These are phyloP conservation scores for Gouania willdenowi DNA, from an alignment of 2,797 vertebrate species.

Conservation along the genomic window DNA sequence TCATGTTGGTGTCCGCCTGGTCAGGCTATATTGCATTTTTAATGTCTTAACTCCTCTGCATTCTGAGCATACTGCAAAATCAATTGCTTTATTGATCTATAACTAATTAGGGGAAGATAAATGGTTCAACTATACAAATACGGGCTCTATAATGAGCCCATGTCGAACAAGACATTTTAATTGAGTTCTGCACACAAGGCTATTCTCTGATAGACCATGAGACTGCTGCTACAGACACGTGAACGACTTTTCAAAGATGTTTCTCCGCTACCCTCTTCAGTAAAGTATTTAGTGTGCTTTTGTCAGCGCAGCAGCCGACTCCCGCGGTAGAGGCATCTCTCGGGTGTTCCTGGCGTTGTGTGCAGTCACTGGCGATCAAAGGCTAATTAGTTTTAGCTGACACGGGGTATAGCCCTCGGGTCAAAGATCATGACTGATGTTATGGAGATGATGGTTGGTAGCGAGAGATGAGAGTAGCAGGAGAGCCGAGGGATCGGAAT, in stretches of 20 bases:
- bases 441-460: conserved; percentile 70
- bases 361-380: conserved; percentile 71
- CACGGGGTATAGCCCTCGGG: conserved; percentile 65
- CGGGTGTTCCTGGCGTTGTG: conserved; percentile 53
- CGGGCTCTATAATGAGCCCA: conserved; percentile 71
- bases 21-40: conserved; percentile 59
- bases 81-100: conserved; percentile 81
- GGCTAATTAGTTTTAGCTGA: conserved; percentile 80
- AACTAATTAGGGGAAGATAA: conserved; percentile 81
- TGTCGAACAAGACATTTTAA: conserved; percentile 67
- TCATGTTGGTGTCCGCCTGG: conserved; percentile 66
- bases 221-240: conserved; percentile 6
- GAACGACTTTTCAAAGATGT: conserved; percentile 5
- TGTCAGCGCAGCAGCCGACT: conserved; percentile 29
- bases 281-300: conserved; percentile 1
- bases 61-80: conserved; percentile 73
- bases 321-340: conserved; percentile 28
- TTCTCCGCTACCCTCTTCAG: conserved; percentile 6
- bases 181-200: conserved; percentile 58
- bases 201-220: conserved; percentile 40
- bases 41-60: conserved; percentile 67
- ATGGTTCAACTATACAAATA: conserved; percentile 76
- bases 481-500: conserved; percentile 57
- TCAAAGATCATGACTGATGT: conserved; percentile 77
- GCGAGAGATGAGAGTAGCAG: conserved; percentile 45